These are phyloP conservation scores for Dryococelus australis DNA, from an alignment of 2,888 invertebrate species.

Conservation along the genomic window DNA sequence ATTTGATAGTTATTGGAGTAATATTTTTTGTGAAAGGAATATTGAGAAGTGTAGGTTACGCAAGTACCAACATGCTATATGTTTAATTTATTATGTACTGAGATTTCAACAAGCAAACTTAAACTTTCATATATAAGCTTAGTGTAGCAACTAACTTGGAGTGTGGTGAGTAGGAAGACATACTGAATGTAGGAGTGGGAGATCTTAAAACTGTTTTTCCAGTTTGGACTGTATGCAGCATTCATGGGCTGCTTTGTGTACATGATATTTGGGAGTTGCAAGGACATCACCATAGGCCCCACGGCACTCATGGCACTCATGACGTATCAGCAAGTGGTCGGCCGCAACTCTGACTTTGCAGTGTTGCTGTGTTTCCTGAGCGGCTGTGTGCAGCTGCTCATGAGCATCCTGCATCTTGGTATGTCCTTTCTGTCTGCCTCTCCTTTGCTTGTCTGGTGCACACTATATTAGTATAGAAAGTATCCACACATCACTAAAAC, in stretches of 20 bases:
- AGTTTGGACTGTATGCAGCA: conserved; percentile 95
- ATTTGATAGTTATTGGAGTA: too few relatives aligned
- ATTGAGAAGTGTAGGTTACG: too few relatives aligned
- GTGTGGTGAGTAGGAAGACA: too few relatives aligned
- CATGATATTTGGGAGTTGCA: conserved; percentile 86
- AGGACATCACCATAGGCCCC: conserved; percentile 88
- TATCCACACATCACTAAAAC: too few relatives aligned
- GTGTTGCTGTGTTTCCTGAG: conserved; percentile 83
- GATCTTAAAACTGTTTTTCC: conserved; percentile 45
- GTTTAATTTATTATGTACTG: too few relatives aligned
- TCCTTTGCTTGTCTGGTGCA: neutral
- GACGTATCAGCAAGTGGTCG: conserved; percentile 80
- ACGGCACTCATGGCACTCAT: conserved; percentile 92
- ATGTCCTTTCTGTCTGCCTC: conserved; percentile 52
- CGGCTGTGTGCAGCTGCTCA: conserved; percentile 79
- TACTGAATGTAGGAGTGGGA: too few relatives aligned
- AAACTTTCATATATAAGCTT: too few relatives aligned
- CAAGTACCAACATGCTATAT: too few relatives aligned
- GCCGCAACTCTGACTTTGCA: conserved; percentile 77
- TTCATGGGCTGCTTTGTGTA: conserved; percentile 95
- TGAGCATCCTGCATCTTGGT: conserved; percentile 86
- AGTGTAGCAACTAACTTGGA: too few relatives aligned
- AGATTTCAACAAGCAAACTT: too few relatives aligned
- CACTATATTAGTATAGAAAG: too few relatives aligned
- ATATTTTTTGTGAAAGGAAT: too few relatives aligned